A percentile compares a stretch with the other conserved stretches of the same genome.
Conservation (phyloP, 2,888 invertebrate genomes). For the Epinotia bilunana region DNA sequence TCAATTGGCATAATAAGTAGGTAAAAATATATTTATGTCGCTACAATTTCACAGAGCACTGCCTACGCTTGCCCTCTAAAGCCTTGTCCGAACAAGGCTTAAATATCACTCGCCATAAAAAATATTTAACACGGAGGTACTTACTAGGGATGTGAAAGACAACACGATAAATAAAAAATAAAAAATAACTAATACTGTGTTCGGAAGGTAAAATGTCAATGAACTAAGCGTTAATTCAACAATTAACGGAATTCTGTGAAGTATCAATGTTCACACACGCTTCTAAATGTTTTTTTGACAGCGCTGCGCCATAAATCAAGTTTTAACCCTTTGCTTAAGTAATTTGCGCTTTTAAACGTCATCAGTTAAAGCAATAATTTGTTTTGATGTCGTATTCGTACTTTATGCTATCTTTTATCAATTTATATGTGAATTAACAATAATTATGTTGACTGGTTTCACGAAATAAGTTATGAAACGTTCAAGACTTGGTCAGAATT, state of each 20-base stretch:
- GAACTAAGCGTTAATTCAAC: background rate
- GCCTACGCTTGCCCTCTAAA: background rate
- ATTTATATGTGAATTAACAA: background rate
- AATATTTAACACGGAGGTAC: background rate
- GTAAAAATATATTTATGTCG: background rate
- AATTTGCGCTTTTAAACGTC: background rate
- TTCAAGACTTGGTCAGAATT: background rate
- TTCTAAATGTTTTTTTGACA: background rate
- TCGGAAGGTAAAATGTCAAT: background rate
- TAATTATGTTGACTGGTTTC: background rate
- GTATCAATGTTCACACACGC: background rate
- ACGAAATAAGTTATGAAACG: background rate
- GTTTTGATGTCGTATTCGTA: background rate
- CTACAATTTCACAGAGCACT: background rate
- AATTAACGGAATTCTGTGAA: background rate
- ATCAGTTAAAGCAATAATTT: background rate
- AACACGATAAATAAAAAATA: too few relatives aligned
- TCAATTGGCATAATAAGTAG: too few relatives aligned
- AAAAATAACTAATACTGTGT: background rate
- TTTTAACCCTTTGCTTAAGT: background rate
- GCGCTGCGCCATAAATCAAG: background rate
- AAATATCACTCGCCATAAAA: background rate
- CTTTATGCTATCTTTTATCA: background rate
- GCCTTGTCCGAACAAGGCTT: too few relatives aligned
- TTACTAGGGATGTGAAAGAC: background rate